Percentiles rank a stretch among this genome's conserved stretches.
These are phyloP conservation scores for Philotrypesis tridentata DNA, from an alignment of 1,140 invertebrate genomes.

Conservation along the genomic window DNA sequence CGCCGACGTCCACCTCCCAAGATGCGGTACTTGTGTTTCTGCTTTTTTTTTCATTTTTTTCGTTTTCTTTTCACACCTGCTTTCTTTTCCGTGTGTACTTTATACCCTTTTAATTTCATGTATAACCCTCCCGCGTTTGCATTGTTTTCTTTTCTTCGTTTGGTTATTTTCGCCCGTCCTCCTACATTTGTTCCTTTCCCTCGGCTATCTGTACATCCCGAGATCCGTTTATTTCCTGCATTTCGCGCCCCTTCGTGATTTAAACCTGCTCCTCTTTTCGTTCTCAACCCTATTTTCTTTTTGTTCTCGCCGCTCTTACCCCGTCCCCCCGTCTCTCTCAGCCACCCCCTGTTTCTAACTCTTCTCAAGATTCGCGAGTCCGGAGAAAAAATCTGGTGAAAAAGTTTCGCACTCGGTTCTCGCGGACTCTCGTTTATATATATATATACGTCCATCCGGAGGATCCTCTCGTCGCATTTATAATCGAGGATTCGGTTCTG, in stretches of 20 bases:
- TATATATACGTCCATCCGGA: no score
- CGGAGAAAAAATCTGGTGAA: conserved; percentile 33
- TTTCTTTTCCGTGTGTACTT: conserved; percentile 6
- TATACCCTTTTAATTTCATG: neutral
- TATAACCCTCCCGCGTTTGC: neutral
- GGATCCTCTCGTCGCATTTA: conserved; percentile 9
- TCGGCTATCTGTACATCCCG: neutral
- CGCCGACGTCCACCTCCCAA: conserved; percentile 68
- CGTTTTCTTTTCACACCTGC: neutral
- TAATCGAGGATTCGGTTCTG: neutral
- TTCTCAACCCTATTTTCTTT: neutral
- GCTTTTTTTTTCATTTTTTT: conserved; percentile 52
- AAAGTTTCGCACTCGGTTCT: conserved; percentile 25
- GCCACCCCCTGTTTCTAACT: neutral
- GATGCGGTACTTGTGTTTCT: conserved; percentile 70
- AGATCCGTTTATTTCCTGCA: no score
- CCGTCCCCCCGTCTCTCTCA: no score
- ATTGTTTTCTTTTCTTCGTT: neutral
- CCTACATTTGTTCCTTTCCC: neutral
- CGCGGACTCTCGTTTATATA: neutral
- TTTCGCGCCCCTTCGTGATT: neutral
- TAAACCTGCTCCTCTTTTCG: neutral
- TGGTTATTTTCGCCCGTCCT: neutral
- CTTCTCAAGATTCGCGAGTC: conserved; percentile 9
- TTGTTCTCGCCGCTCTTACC: neutral